Conservation (phyloP, 1,140 invertebrate species). For the Zaprionus gabonicus region DNA sequence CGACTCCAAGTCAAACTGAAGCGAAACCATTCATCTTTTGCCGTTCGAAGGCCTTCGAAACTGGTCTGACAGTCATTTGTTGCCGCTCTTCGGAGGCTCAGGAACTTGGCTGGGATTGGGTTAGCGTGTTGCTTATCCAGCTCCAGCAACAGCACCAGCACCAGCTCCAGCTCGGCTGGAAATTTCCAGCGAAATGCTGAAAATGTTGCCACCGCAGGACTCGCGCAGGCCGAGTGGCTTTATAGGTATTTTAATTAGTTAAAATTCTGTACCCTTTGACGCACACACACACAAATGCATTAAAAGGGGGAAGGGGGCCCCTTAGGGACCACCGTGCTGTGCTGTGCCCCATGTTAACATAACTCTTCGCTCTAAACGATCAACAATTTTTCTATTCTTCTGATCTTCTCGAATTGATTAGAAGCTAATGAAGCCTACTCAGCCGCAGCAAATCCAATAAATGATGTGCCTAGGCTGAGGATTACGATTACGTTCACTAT, state of each 20-base stretch:
- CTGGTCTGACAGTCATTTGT: slow-evolving; percentile 55
- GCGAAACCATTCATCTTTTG: slow-evolving; percentile 76
- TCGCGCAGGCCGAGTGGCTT: slow-evolving; percentile 61
- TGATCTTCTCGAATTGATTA: slow-evolving; percentile 61
- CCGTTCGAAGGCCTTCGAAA: slow-evolving; percentile 66
- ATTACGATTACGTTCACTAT: slow-evolving; percentile 19
- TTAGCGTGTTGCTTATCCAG: slow-evolving; percentile 79
- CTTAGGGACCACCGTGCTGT: slow-evolving; percentile 45
- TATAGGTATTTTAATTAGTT: slow-evolving; percentile 81
- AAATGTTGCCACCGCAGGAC: slow-evolving; percentile 68
- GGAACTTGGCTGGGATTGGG: slow-evolving; percentile 52
- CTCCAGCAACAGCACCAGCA: neutral
- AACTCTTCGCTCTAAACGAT: slow-evolving; percentile 54
- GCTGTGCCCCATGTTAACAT: slow-evolving; percentile 46
- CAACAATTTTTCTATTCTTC: slow-evolving; percentile 34
- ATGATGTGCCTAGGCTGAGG: slow-evolving; percentile 72
- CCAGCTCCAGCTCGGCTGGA: slow-evolving; percentile 38
- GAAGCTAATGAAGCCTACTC: slow-evolving; percentile 77
- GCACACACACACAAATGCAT: neutral
- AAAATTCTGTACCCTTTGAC: slow-evolving; percentile 51
- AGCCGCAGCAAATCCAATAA: slow-evolving; percentile 69
- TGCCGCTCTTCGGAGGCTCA: slow-evolving; percentile 40
- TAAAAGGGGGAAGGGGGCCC: slow-evolving; percentile 46
- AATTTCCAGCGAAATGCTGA: slow-evolving; percentile 77
- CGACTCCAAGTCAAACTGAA: slow-evolving; percentile 14